Evolutionary conservation across 2,797 vertebrate species (phyloP).

Genomic region (Cirrhinus molitorella): DNA sequence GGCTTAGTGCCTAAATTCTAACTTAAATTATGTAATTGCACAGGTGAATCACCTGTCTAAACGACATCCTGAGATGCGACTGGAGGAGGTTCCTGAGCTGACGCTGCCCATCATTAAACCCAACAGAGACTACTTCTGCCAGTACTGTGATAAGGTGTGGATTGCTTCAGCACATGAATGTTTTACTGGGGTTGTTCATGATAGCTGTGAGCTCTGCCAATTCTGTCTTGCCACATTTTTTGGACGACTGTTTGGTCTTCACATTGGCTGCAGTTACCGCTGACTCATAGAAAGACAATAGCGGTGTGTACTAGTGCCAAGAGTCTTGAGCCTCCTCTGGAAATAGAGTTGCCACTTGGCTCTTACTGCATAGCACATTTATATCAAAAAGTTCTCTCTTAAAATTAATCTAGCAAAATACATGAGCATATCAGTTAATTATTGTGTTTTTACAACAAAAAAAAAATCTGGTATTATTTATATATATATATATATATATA

Average conservation of each 20-base stretch:
- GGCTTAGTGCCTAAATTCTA: background rate
- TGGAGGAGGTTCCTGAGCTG: slow-evolving; percentile 97
- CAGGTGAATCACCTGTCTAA: slow-evolving; percentile 99
- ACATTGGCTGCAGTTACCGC: background rate
- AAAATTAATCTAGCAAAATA: background rate
- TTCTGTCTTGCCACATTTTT: background rate
- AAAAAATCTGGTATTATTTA: no score
- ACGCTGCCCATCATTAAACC: slow-evolving; percentile 98
- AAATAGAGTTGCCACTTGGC: background rate
- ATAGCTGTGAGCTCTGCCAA: background rate
- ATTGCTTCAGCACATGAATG: background rate
- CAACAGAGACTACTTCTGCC: slow-evolving; percentile 99
- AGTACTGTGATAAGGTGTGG: slow-evolving; percentile 95
- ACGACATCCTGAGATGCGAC: slow-evolving; percentile 97
- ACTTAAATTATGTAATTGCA: background rate
- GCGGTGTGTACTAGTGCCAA: background rate
- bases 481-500: no score
- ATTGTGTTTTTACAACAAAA: no score
- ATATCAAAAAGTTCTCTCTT: no score
- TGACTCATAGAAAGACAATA: slow-evolving; percentile 20
- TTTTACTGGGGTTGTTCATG: background rate
- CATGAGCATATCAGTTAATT: no score
- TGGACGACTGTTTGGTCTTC: background rate
- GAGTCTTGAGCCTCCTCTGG: background rate
- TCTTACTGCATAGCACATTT: background rate